Conservation (phyloP, 2,113 vertebrate genomes). For the Lophotis ruficrista region DNA sequence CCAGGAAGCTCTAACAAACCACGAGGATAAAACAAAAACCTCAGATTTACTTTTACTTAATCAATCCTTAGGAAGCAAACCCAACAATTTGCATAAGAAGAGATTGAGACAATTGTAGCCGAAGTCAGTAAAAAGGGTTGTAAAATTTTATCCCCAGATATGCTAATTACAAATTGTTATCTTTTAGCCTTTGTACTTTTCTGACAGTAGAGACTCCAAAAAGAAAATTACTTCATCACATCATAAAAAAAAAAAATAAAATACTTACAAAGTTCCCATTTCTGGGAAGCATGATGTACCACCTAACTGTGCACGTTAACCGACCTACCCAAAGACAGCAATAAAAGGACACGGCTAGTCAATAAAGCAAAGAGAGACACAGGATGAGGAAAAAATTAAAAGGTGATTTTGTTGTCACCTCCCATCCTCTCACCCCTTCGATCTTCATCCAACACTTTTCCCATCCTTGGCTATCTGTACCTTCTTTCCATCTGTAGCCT, state of each 20-base stretch:
- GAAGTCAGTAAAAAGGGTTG: not conserved
- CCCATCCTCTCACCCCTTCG: not conserved
- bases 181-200: not conserved
- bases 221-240: not conserved
- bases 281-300: not conserved
- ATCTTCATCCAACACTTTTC: not conserved
- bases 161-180: not conserved
- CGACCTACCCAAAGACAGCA: not conserved
- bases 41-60: not conserved
- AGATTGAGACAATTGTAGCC: not conserved
- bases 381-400: not conserved
- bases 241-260: not conserved
- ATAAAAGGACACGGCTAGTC: not conserved
- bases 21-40: not conserved
- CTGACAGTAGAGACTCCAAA: not conserved
- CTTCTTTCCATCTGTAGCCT: not conserved
- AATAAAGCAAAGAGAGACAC: not conserved
- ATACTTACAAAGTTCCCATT: not conserved
- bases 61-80: not conserved
- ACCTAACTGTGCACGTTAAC: fast-evolving
- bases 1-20: not conserved
- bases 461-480: not conserved
- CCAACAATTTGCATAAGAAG: not conserved
- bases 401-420: not conserved
- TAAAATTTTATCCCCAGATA: not conserved